Percentiles rank a stretch among this genome's conserved stretches.
These are phyloP conservation scores for Tholera decimalis DNA, from an alignment of 2,888 invertebrate genomes.

Conservation along the genomic window DNA sequence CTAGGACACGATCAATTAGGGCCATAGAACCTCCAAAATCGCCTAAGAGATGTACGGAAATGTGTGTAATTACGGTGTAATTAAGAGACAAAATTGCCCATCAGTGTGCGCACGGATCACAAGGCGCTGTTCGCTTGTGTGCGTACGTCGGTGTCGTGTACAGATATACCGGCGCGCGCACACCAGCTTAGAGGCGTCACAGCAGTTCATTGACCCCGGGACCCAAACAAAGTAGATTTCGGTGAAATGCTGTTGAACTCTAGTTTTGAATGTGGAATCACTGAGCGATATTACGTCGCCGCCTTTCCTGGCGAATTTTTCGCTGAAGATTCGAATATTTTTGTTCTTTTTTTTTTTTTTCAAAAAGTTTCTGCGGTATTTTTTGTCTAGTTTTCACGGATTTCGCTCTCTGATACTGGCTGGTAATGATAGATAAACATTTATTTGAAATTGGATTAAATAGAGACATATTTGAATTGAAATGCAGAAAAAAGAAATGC, in stretches of 20 bases:
- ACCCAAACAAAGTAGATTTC: slow-evolving; percentile 91
- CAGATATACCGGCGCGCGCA: slow-evolving; percentile 81
- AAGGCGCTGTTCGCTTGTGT: slow-evolving; percentile 75
- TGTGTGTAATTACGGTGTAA: slow-evolving; percentile 76
- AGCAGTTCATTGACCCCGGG: slow-evolving; percentile 87
- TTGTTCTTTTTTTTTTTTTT: slow-evolving; percentile 48
- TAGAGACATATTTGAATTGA: too few relatives aligned
- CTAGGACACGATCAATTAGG: slow-evolving; percentile 47
- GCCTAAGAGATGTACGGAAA: slow-evolving; percentile 67
- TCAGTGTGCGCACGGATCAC: slow-evolving; percentile 72
- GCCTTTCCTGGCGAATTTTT: slow-evolving; percentile 82
- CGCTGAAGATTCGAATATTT: slow-evolving; percentile 50
- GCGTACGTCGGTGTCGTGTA: slow-evolving; percentile 77
- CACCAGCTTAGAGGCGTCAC: slow-evolving; percentile 84
- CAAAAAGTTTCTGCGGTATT: slow-evolving; percentile 18
- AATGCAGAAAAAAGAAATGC: too few relatives aligned
- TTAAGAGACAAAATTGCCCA: slow-evolving; percentile 84
- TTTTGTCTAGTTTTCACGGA: slow-evolving; percentile 9
- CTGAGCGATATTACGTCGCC: slow-evolving; percentile 77
- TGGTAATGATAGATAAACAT: neutral
- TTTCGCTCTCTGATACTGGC: neutral
- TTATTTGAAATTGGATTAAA: slow-evolving; percentile 2
- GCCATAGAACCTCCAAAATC: slow-evolving; percentile 64
- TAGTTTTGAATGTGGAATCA: slow-evolving; percentile 86
- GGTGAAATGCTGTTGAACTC: slow-evolving; percentile 91